Base-by-base conservation (phyloP, 2,797 vertebrate genomes). In the Phrynocephalus vlangalii region DNA sequence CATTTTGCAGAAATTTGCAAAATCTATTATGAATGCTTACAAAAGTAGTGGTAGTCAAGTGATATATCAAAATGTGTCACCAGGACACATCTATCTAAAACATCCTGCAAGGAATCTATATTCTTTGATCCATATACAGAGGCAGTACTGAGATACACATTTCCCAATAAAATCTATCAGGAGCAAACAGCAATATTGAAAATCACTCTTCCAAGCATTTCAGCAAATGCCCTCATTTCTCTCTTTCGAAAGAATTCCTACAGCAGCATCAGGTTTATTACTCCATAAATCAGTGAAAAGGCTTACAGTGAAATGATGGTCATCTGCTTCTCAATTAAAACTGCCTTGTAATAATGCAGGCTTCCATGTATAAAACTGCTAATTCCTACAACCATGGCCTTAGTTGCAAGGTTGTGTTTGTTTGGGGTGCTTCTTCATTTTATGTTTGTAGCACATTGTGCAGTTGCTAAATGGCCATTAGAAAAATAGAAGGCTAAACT, bases 321-420 rank as follows among this genome's bases (percentile, higher is more conserved):
- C 83, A 95, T 93, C 85, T 93, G 66, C 82, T 96, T 94, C 86
- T 93, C 93, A 94, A 96, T 93, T 93, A 93, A 91, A 96, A 90
- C 63, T 70, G 0, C 90, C 76, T 93, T 79, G 67, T 89, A 94
- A 94, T 83, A 91, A 22, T 87, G 16, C 22, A 30, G 52, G 24
- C 68, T 91, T 85, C 66, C 93, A 87, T 28, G 71, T 85, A 92
- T 91, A 90, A 95, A 93, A 30, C 70, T 90, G 30, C 84, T 92
- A 95, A 92, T 1, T 28, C 16, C 16, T 67, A 20, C 78, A 90
- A 92, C 16, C 86, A 90, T 94, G 93, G 86, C 9, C 84, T 89
- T 89, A 93, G 94, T 91, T 87, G 13, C 83, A 63, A 76, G 24
- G 16, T 8, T 50, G 87, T 10, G 13, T 68, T 66, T 4, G 5